These are phyloP conservation scores for Chesias legatella DNA, from an alignment of 2,888 invertebrate species.

Conservation along the genomic window DNA sequence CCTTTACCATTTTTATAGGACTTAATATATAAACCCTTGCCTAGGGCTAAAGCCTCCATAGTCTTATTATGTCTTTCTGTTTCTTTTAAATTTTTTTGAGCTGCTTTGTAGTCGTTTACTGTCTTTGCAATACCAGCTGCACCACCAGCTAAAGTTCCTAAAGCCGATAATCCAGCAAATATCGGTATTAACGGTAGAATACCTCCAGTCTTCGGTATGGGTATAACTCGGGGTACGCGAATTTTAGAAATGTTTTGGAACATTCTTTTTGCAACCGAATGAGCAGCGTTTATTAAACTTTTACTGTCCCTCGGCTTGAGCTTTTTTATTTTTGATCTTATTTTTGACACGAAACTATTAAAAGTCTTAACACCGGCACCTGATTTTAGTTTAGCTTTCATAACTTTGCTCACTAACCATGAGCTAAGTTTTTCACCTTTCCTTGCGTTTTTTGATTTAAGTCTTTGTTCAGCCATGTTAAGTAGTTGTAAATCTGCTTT, in stretches of 20 bases:
- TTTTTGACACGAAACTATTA: neutral
- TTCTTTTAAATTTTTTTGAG: neutral
- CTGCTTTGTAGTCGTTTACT: slow-evolving; percentile 5
- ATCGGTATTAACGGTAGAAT: slow-evolving; percentile 6
- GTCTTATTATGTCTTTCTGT: neutral
- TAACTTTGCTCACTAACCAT: slow-evolving; percentile 8
- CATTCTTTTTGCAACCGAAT: neutral
- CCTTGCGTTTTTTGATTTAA: neutral
- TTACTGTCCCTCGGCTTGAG: slow-evolving; percentile 1
- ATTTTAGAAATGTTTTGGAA: neutral
- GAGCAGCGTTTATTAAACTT: neutral
- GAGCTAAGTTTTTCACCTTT: slow-evolving; percentile 4
- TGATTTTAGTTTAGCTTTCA: slow-evolving; percentile 1
- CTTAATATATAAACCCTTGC: slow-evolving; percentile 7
- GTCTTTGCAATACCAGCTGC: slow-evolving; percentile 2
- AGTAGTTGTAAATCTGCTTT: slow-evolving; percentile 3
- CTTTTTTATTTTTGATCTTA: neutral
- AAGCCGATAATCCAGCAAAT: slow-evolving; percentile 1
- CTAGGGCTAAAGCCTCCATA: neutral
- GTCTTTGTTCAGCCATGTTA: slow-evolving; percentile 3
- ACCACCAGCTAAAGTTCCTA: slow-evolving; percentile 5
- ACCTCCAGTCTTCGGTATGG: slow-evolving; percentile 6
- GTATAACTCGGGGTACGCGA: slow-evolving; percentile 1
- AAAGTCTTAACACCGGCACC: slow-evolving; percentile 1
- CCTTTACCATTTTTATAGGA: slow-evolving; percentile 7